Base-by-base conservation (phyloP, 2,888 invertebrate species). In the Dione juno region DNA sequence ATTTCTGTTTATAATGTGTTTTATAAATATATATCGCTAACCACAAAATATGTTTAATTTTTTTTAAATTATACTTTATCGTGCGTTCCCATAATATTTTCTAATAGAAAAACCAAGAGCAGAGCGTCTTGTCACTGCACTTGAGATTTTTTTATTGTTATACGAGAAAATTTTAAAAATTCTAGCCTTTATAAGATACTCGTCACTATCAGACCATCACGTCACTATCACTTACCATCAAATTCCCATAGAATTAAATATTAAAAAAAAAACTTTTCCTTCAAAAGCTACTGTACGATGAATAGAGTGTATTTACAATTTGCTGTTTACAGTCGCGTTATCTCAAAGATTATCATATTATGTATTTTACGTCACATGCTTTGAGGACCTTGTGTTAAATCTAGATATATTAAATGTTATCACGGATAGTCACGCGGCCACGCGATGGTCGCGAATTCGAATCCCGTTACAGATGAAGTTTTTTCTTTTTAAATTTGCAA, bases 291-390 rank as follows among this genome's bases (percentile, higher is more conserved):
- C 59, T 43, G 21, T 43, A 43, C 43, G 14, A 41, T n/a, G 43
- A 59, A 59, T 28, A 21, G 43, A 43, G 28, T 43, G n/a, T 59
- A 59, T 59, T 54, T 61, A 63, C 45, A 52, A 63, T 35, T 21
- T 28, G 11, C n/a, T 74, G 67, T 72, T 72, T 72, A 65, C 68
- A 14, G 16, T 59, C 43, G 43, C 63, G 61, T 67, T 74, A 74
- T 71, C 71, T 64, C 58, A 28, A 63, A 53, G 73, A 69, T 74
- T 71, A 71, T 11, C 43, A 65, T 28, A 59, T 69, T 71, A 53
- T 54, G 65, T 67, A 16, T 37, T 54, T 37, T 50, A 50, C 50
- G 59, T 61, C 41, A 67, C 59, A 21, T 28, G 59, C 21, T 41
- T 52, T 9, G 6, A 37, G 37, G 37, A 48, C 63, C 63, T 63